These are phyloP conservation scores for Oreamnos americanus DNA, from an alignment of 2,113 vertebrate species.

Conservation along the genomic window DNA sequence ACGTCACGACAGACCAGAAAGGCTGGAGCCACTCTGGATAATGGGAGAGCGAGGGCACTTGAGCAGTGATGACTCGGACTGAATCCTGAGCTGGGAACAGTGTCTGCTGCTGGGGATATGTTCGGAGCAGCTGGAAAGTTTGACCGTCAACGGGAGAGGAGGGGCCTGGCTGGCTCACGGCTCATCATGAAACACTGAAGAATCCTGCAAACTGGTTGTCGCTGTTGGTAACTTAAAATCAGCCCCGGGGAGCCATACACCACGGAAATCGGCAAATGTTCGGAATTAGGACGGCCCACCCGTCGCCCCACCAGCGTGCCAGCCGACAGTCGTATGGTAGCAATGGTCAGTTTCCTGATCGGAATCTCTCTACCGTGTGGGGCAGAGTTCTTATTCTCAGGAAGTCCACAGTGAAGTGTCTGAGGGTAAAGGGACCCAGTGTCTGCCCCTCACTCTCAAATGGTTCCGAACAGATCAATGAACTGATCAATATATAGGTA, in stretches of 20 bases:
- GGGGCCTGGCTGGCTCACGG: not conserved
- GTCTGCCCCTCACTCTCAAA: not conserved
- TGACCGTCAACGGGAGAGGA: fast-evolving
- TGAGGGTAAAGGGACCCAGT: not conserved
- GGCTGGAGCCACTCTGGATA: not conserved
- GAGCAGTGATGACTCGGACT: not conserved
- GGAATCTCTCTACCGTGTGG: not conserved
- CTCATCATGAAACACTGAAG: fast-evolving
- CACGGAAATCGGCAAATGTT: not conserved
- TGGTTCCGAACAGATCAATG: too few species aligned
- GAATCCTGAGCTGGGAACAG: not conserved
- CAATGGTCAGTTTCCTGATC: not conserved
- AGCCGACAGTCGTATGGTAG: not conserved
- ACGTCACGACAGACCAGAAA: not conserved
- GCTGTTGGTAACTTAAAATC: not conserved
- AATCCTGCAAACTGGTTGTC: not conserved
- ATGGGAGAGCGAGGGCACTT: not conserved
- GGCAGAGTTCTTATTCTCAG: not conserved
- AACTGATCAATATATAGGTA: not conserved
- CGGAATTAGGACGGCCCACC: not conserved
- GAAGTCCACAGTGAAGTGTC: not conserved
- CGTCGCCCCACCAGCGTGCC: not conserved
- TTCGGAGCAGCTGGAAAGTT: not conserved
- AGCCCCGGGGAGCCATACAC: not conserved
- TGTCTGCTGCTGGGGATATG: not conserved